Conservation (phyloP, 2,113 vertebrate species). For the Odocoileus virginianus region DNA sequence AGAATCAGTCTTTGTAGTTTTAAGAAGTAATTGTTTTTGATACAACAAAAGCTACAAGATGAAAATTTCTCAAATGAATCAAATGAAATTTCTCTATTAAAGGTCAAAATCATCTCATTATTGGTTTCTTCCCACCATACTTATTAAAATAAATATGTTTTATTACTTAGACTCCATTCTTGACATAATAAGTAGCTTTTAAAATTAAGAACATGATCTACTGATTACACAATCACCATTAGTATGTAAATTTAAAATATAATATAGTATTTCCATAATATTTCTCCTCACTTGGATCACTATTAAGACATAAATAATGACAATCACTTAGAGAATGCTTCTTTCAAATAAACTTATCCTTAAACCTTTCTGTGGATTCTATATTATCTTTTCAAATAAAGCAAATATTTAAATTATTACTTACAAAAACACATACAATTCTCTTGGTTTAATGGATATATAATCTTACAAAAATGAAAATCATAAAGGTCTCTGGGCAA, state of each 20-base stretch:
- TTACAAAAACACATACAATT: not conserved
- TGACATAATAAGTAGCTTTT: not conserved
- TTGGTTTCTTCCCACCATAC: not conserved
- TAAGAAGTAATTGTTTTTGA: not conserved
- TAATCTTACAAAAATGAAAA: not conserved
- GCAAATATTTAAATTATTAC: not conserved
- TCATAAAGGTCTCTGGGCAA: not conserved
- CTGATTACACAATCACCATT: not conserved
- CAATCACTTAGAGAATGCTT: not conserved
- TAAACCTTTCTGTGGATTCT: not conserved
- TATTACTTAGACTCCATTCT: not conserved
- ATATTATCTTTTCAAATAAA: not conserved
- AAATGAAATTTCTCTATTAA: not conserved
- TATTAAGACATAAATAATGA: not conserved
- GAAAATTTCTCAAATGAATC: not conserved
- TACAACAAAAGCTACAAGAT: not conserved
- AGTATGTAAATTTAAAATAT: not conserved
- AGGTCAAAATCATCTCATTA: not conserved
- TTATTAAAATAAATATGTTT: not conserved
- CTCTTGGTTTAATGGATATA: not conserved
- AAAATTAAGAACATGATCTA: constrained; percentile 1
- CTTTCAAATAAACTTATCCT: not conserved
- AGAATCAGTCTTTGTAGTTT: constrained; percentile 5
- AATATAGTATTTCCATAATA: not conserved
- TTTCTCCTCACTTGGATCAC: not conserved